Evolutionary conservation across 1,140 invertebrate species (phyloP).

Genomic region (Dysdera silvatica): DNA sequence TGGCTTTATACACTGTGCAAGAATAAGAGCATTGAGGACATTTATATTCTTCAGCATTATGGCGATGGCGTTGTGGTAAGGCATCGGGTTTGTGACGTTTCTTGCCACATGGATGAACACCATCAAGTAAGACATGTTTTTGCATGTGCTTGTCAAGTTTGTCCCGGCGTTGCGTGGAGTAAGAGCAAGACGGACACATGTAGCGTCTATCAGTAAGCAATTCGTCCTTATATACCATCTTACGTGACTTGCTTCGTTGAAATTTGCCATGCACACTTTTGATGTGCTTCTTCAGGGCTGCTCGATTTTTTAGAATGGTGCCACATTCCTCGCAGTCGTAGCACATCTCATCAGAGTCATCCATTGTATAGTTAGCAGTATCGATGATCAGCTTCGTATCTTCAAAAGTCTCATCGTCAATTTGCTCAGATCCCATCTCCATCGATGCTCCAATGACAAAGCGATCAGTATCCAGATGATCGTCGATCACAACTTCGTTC

Average conservation of each 20-base stretch:
- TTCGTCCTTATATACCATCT: conserved; percentile 10
- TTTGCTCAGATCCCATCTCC: conserved; percentile 19
- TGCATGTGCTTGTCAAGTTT: conserved; percentile 38
- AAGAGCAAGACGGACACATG: conserved; percentile 36
- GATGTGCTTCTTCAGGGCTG: conserved; percentile 35
- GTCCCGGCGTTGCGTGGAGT: conserved; percentile 33
- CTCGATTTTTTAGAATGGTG: conserved; percentile 33
- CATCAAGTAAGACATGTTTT: conserved; percentile 37
- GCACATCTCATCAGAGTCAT: conserved; percentile 18
- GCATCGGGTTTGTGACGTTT: conserved; percentile 36
- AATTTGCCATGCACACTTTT: conserved; percentile 29
- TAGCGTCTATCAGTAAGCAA: conserved; percentile 26
- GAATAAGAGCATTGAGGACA: conserved; percentile 51
- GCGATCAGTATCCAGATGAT: conserved; percentile 21
- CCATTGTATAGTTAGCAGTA: conserved; percentile 4
- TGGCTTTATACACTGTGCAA: conserved; percentile 53
- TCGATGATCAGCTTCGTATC: conserved; percentile 21
- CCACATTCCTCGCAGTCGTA: conserved; percentile 38
- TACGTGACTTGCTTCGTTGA: conserved; percentile 28
- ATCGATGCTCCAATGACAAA: conserved; percentile 17
- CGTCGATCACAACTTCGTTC: conserved; percentile 32
- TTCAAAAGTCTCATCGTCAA: conserved; percentile 18
- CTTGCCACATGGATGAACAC: conserved; percentile 39
- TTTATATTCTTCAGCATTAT: conserved; percentile 48
- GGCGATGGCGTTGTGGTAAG: conserved; percentile 37